These are phyloP conservation scores for Parasteatoda lunata DNA, from an alignment of 2,888 invertebrate genomes.

Conservation along the genomic window DNA sequence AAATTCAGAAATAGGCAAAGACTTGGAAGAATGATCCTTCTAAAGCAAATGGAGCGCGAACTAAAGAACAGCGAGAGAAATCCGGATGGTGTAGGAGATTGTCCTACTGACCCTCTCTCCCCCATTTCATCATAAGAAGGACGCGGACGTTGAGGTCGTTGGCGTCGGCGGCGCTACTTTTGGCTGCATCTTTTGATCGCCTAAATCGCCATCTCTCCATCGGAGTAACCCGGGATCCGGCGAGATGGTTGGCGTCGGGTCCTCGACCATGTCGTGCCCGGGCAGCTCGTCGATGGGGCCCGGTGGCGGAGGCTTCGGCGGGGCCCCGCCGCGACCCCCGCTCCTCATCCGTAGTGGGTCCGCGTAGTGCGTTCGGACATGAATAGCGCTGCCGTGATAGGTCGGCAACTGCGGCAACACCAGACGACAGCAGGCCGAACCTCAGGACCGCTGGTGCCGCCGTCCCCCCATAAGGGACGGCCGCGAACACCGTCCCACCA, in stretches of 20 bases:
- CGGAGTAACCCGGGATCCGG: constrained; percentile 12
- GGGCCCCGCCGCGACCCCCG: constrained; percentile 47
- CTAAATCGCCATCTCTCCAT: background rate
- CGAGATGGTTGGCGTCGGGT: constrained; percentile 58
- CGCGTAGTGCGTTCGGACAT: constrained; percentile 63
- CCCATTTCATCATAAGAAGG: constrained; percentile 12
- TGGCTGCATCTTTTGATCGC: constrained; percentile 3
- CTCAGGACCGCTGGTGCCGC: constrained; percentile 67
- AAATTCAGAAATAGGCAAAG: no score
- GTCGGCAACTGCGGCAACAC: constrained; percentile 71
- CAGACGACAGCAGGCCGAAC: constrained; percentile 68
- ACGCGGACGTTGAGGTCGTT: constrained; percentile 20
- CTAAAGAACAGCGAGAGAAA: no score
- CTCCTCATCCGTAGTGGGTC: constrained; percentile 39
- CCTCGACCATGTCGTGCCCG: constrained; percentile 50
- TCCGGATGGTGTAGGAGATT: constrained; percentile 1
- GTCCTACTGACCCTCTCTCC: background rate
- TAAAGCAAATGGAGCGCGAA: no score
- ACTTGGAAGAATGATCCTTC: no score
- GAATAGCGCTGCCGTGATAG: constrained; percentile 72
- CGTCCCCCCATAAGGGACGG: constrained; percentile 68
- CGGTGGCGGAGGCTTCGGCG: constrained; percentile 58
- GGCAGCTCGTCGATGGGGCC: constrained; percentile 58
- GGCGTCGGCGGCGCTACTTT: constrained; percentile 10
- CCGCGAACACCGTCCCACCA: constrained; percentile 70